These are phyloP conservation scores for Bostrychus sinensis DNA, from an alignment of 2,113 vertebrate species.

Conservation along the genomic window DNA sequence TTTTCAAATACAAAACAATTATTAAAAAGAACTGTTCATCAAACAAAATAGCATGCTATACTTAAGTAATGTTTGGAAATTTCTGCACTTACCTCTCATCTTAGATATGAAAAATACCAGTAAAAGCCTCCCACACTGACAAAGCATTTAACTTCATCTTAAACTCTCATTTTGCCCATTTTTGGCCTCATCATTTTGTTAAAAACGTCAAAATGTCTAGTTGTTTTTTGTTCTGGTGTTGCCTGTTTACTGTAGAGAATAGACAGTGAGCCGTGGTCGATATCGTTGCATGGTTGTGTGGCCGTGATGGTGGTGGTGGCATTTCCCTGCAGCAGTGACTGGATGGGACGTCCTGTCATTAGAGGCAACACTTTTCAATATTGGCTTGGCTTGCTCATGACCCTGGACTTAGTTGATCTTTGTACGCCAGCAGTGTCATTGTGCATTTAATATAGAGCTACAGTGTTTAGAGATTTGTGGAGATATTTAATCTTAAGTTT, in stretches of 20 bases:
- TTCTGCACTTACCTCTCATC: constrained; percentile 62
- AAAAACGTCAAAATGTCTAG: neutral
- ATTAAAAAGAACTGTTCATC: neutral
- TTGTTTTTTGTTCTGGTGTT: constrained; percentile 15
- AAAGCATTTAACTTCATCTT: constrained; percentile 18
- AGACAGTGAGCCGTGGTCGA: constrained; percentile 63
- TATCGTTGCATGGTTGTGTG: constrained; percentile 34
- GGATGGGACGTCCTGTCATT: constrained; percentile 22
- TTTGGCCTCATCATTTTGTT: too few species aligned
- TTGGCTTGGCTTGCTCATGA: neutral
- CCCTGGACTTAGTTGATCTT: constrained; percentile 27
- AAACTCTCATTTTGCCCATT: too few species aligned
- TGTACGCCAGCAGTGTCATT: neutral
- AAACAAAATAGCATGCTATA: neutral
- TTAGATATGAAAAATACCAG: constrained; percentile 32
- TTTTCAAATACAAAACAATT: too few species aligned
- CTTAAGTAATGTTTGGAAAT: constrained; percentile 12
- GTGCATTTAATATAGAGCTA: neutral
- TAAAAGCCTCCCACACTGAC: constrained; percentile 14
- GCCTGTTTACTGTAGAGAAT: constrained; percentile 44
- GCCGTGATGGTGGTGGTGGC: too few species aligned
- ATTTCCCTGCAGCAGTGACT: constrained; percentile 66
- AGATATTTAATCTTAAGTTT: too few species aligned
- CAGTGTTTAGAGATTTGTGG: too few species aligned
- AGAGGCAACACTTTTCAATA: constrained; percentile 16